phyloP scores from a whole-genome alignment of 2,888 invertebrate species.

The Polyommatus icarus region DNA sequence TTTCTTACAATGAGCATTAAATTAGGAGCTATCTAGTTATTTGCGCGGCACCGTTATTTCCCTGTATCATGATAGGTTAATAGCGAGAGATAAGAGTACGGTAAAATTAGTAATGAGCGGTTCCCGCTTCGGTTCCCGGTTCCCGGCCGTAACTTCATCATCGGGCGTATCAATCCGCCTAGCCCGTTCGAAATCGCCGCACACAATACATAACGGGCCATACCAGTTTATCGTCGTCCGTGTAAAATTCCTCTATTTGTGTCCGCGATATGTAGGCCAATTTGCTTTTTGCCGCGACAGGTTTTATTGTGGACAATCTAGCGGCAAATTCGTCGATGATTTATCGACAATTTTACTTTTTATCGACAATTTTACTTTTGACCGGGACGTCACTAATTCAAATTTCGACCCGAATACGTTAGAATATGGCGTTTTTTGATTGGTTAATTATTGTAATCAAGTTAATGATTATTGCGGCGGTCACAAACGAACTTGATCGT shows the following conservation, averaged over 20 bases:
- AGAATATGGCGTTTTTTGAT: conserved; percentile 23
- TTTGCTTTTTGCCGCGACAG: conserved; percentile 61
- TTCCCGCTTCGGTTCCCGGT: conserved; percentile 12
- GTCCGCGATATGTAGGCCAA: conserved; percentile 67
- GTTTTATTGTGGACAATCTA: conserved; percentile 49
- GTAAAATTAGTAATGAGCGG: conserved; percentile 19
- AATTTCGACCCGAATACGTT: background rate
- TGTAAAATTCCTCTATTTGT: conserved; percentile 68
- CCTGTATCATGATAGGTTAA: conserved; percentile 20
- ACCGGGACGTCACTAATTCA: conserved; percentile 27
- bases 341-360: conserved; percentile 35
- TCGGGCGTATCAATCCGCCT: conserved; percentile 39
- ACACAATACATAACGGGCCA: conserved; percentile 65
- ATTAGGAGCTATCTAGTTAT: conserved; percentile 2
- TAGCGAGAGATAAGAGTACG: conserved; percentile 20
- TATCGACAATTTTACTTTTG: conserved; percentile 28
- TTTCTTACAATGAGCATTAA: conserved; percentile 14
- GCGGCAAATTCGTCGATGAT: conserved; percentile 26
- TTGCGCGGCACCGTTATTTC: conserved; percentile 1
- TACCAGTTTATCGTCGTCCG: conserved; percentile 60
- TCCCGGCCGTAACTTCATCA: conserved; percentile 33
- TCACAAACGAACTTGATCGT: conserved; percentile 15
- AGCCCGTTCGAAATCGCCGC: conserved; percentile 48
- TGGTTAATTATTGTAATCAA: conserved; percentile 17
- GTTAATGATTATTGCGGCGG: conserved; percentile 19